A percentile compares a stretch with the other conserved stretches of the same genome.
Conservation (phyloP, 2,888 invertebrate species). For the Ophraella communa region DNA sequence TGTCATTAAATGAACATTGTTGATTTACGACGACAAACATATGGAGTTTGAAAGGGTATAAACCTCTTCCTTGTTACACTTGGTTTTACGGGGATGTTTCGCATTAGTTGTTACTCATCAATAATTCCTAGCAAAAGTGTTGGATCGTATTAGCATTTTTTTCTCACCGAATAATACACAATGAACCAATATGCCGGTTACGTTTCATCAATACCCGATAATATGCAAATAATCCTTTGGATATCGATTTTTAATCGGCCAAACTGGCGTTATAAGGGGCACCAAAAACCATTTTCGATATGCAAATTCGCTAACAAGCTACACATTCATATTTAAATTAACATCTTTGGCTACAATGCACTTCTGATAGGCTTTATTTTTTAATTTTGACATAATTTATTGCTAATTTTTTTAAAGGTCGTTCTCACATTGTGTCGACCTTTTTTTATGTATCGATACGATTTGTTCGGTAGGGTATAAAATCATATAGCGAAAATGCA, state of each 20-base stretch:
- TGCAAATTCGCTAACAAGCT: conserved; percentile 48
- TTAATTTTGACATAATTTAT: conserved; percentile 42
- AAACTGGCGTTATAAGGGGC: conserved; percentile 34
- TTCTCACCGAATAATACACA: conserved; percentile 7
- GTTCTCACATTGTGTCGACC: conserved; percentile 18
- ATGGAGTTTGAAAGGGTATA: too few species aligned
- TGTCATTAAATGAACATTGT: too few species aligned
- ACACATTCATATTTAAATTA: conserved; percentile 49
- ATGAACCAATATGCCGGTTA: conserved; percentile 1
- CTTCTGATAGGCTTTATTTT: conserved; percentile 37
- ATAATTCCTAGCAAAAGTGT: background rate
- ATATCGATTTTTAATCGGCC: conserved; percentile 38
- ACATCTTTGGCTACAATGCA: conserved; percentile 38
- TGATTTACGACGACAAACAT: too few species aligned
- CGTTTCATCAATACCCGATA: conserved; percentile 13
- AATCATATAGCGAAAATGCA: background rate
- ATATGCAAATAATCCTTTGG: conserved; percentile 37
- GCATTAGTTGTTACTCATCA: background rate
- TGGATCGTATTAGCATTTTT: background rate
- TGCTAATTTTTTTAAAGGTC: conserved; percentile 39
- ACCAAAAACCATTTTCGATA: conserved; percentile 43
- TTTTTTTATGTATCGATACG: background rate
- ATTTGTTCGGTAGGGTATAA: background rate
- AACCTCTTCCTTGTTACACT: background rate
- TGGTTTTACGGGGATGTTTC: background rate